Evolutionary conservation across 2,113 vertebrate species (phyloP).

Genomic region (Nettapus auritus): DNA sequence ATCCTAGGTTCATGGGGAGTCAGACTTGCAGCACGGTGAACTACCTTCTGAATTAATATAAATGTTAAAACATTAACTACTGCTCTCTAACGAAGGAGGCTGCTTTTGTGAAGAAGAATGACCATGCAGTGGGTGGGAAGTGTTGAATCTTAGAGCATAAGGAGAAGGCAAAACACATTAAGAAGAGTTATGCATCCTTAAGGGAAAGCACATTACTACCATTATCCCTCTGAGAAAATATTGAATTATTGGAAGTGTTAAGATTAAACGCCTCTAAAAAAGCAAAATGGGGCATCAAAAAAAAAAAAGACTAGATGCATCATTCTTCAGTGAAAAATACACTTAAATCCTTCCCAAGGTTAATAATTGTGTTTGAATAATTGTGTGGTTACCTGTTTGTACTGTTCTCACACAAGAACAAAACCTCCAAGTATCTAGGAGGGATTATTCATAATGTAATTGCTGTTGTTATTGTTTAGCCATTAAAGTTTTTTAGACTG

Average conservation of each 20-base stretch:
- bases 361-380: not conserved
- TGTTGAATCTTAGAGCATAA: not conserved
- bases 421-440: not conserved
- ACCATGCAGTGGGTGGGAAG: not conserved
- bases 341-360: not conserved
- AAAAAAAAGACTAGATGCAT: not conserved
- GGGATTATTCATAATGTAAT: not conserved
- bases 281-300: not conserved
- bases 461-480: not conserved
- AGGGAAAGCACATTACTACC: not conserved
- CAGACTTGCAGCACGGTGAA: not conserved
- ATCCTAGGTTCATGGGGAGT: not conserved
- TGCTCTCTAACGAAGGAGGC: not conserved
- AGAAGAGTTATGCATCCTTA: too few species aligned
- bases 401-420: not conserved
- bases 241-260: not conserved
- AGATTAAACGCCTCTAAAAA: not conserved
- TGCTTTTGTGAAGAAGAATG: not conserved
- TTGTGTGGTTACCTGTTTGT: not conserved
- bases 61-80: not conserved
- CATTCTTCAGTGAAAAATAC: not conserved
- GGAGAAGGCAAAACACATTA: not conserved
- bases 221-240: not conserved
- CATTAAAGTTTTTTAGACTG: not conserved
- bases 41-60: not conserved